Evolutionary conservation across 2,888 invertebrate genomes (phyloP), one percentile per base, ranked within the genome.

Genomic region (Sarcophaga caerulescens): DNA sequence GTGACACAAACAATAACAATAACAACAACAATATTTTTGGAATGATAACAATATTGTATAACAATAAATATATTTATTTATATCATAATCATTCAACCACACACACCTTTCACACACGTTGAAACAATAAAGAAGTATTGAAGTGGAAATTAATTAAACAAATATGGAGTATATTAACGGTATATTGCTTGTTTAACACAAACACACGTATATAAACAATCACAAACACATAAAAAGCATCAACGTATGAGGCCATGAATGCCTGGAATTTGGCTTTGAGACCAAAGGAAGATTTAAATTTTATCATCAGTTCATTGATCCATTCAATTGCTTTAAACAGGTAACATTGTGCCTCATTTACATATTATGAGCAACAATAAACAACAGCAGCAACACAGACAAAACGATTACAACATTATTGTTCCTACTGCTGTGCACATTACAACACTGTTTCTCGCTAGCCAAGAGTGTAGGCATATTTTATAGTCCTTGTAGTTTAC

Each of bases 281-380:
- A 63, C 65, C 74, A 75, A 86, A 78, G 78, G 5, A 52, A 52
- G 17, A 52, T 52, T 52, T 52, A 17, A 73, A 69, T 69, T 60
- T 75, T 60, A 69, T 71, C 81, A 63, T 65, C 84, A 81, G 71
- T 45, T 86, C 75, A 86, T 86, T 86, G 86, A 81, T 69, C 66
- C 86, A 78, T 57, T 81, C 65, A 78, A 78, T 52, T 52, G 74
- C 78, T 65, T 71, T 86, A 74, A 75, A 86, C 70, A 71, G 47
- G 63, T 8, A 74, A 83, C 77, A 52, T 12, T 52, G 12, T 68
- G 75, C 52, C 86, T 84, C 84, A 86, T 84, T 84, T 86, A 74
- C 86, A 86, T 86, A 81, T 84, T 81, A 86, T 84, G 78, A 78
- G 45, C 80, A 86, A 63, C 62, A 76, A 65, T 11, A 65, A 47